phyloP scores from a whole-genome alignment of 2,113 vertebrate species.

The Phainopepla nitens region DNA sequence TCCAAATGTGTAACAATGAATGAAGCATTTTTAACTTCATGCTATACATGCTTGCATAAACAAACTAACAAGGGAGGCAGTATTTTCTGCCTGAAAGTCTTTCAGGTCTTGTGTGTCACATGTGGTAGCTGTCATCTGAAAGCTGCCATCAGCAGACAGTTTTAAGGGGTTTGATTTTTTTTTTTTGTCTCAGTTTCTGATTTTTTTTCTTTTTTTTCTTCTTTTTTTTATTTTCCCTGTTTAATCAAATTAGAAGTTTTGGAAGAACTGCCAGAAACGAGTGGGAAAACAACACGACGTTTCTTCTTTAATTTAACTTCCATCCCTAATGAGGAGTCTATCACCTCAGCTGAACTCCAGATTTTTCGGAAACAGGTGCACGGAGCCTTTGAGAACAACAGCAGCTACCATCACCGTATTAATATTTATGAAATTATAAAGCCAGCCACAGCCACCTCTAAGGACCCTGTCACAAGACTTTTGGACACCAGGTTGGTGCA shows the following conservation, averaged over 20 bases:
- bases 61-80: neutral
- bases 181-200: conserved; percentile 20
- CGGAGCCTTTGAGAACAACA: conserved; percentile 70
- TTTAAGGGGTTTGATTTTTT: neutral
- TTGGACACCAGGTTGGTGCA: conserved; percentile 95
- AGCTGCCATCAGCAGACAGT: neutral
- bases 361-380: conserved; percentile 91
- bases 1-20: neutral
- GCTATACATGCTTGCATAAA: neutral
- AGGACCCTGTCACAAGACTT: conserved; percentile 87
- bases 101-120: neutral
- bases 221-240: neutral
- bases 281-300: conserved; percentile 87
- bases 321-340: conserved; percentile 86
- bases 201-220: neutral
- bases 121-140: neutral
- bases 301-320: conserved; percentile 98
- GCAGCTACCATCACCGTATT: conserved; percentile 87
- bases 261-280: conserved; percentile 88
- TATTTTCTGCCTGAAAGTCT: neutral
- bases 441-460: conserved; percentile 68
- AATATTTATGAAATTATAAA: conserved; percentile 98
- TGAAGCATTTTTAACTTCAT: neutral
- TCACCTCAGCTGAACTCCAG: conserved; percentile 94
- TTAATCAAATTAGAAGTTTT: conserved; percentile 81